phyloP scores from a whole-genome alignment of 2,888 invertebrate species.

The Limnephilus rhombicus region DNA sequence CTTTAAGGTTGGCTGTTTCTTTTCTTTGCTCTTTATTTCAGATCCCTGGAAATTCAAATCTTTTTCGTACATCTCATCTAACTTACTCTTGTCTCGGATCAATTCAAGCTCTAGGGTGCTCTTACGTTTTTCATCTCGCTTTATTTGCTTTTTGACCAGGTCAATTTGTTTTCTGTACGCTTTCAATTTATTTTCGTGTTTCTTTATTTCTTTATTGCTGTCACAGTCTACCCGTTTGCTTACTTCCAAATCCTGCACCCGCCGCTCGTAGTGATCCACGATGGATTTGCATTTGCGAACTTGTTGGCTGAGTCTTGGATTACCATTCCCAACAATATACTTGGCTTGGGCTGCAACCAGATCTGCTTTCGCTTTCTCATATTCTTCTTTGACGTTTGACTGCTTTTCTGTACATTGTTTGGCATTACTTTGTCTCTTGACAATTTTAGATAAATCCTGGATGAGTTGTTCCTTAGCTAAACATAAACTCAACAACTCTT shows the following conservation, averaged over 20 bases:
- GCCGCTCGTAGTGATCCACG: slow-evolving; percentile 72
- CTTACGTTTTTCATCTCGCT: slow-evolving; percentile 85
- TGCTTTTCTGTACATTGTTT: slow-evolving; percentile 79
- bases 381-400: slow-evolving; percentile 79
- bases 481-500: slow-evolving; percentile 84
- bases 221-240: slow-evolving; percentile 78
- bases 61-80: slow-evolving; percentile 75
- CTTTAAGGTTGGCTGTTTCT: slow-evolving; percentile 78
- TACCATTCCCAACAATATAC: slow-evolving; percentile 80
- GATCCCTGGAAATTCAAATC: slow-evolving; percentile 71
- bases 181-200: slow-evolving; percentile 85
- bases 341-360: slow-evolving; percentile 78
- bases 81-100: slow-evolving; percentile 76
- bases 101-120: slow-evolving; percentile 83
- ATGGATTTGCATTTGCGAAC: slow-evolving; percentile 71
- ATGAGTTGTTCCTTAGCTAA: slow-evolving; percentile 85
- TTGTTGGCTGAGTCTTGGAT: slow-evolving; percentile 70
- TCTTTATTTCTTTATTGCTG: slow-evolving; percentile 81
- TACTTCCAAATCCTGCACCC: slow-evolving; percentile 73
- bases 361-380: slow-evolving; percentile 78
- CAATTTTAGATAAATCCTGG: slow-evolving; percentile 79
- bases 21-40: slow-evolving; percentile 78
- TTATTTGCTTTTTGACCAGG: slow-evolving; percentile 84
- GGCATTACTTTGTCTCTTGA: slow-evolving; percentile 71
- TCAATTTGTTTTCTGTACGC: slow-evolving; percentile 87